Conservation (phyloP, 2,888 invertebrate species). For the Beris morrisii region DNA sequence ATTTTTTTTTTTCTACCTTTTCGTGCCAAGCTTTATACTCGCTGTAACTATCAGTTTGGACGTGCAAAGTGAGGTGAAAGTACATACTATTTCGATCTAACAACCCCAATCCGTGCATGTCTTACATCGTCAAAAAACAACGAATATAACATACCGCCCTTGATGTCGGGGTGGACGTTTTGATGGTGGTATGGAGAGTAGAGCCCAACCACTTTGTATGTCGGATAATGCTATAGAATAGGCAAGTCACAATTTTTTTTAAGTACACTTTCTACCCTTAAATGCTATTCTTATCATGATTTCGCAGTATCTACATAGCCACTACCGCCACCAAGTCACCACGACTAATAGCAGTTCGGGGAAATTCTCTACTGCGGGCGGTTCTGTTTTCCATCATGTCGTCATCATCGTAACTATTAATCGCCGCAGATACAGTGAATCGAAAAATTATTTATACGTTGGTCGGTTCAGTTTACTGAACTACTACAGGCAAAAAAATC, state of each 20-base stretch:
- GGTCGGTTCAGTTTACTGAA: no score
- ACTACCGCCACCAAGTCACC: constrained; percentile 5
- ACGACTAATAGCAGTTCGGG: constrained; percentile 5
- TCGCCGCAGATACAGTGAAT: neutral
- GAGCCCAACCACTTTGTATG: constrained; percentile 7
- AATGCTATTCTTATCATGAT: constrained; percentile 27
- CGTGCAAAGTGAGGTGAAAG: neutral
- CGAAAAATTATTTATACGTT: neutral
- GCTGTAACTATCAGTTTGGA: neutral
- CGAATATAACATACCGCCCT: neutral
- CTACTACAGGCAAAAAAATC: no score
- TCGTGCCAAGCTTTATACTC: constrained; percentile 27
- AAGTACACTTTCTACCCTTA: constrained; percentile 27
- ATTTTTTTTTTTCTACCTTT: constrained; percentile 25
- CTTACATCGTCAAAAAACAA: neutral
- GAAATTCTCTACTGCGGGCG: constrained; percentile 20
- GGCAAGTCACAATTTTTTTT: constrained; percentile 30
- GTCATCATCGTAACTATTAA: neutral
- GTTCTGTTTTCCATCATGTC: neutral
- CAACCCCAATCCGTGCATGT: constrained; percentile 17
- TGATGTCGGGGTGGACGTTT: neutral
- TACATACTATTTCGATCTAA: constrained; percentile 24
- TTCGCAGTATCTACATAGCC: constrained; percentile 23
- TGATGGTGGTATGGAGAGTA: constrained; percentile 8
- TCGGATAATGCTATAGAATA: constrained; percentile 2